Percentiles rank a stretch among this genome's conserved stretches.
Conservation (phyloP, 2,797 vertebrate species). For the Choloepus didactylus region DNA sequence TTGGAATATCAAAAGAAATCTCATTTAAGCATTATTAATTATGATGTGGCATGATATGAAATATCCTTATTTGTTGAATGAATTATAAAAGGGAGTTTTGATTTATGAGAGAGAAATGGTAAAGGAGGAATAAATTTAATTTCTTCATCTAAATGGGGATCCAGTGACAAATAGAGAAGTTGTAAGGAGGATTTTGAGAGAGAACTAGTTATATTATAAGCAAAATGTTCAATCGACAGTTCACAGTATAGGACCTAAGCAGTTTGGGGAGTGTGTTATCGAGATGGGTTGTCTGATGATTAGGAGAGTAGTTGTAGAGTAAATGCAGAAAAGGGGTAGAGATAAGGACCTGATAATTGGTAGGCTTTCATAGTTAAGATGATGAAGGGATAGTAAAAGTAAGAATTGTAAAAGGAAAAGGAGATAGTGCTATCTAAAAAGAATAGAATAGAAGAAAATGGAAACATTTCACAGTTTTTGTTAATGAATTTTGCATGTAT, state of each 20-base stretch:
- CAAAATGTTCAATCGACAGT: background rate
- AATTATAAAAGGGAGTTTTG: background rate
- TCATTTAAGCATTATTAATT: background rate
- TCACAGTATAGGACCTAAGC: background rate
- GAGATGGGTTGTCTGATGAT: background rate
- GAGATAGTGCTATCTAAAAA: background rate
- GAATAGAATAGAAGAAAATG: conserved; percentile 10
- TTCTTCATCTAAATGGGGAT: background rate
- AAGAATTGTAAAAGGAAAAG: background rate
- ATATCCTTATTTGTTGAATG: background rate
- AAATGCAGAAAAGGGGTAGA: background rate
- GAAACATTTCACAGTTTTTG: background rate
- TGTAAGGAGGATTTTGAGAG: background rate
- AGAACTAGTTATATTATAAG: background rate
- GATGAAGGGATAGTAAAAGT: background rate
- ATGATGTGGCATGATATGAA: background rate
- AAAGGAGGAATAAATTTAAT: background rate
- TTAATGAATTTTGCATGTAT: background rate
- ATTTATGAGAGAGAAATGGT: background rate
- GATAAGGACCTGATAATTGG: background rate
- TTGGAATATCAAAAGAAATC: conserved; percentile 37
- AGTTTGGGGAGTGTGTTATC: background rate
- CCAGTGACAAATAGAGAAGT: background rate
- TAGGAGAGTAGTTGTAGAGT: background rate
- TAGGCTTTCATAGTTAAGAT: background rate